Evolutionary conservation across 2,797 vertebrate genomes (phyloP), one percentile per base, ranked within the genome.

Genomic region (Pangasius mekongensis): DNA sequence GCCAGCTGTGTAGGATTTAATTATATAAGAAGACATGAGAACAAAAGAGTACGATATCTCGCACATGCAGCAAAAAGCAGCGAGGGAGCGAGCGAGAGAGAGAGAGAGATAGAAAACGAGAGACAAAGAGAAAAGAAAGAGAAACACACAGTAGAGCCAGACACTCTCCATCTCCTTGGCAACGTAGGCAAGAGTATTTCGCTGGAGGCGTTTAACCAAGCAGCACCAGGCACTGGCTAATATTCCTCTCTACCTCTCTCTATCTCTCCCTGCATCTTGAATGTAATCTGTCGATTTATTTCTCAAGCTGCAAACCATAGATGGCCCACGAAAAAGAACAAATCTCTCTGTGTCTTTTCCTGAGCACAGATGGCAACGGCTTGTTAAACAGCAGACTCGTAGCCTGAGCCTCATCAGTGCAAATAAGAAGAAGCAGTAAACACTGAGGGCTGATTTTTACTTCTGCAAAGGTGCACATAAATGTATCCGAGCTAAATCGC

Each of bases 111-210:
- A 71, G 27, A 14, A n/a, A n/a, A 14, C 13, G 87, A 77, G 43
- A 80, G 22, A 82, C 54, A 60, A 27, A 11, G 33, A 56, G 49
- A 14, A n/a, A 20, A 88, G 49, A 86, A 43, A 84, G 20, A 56
- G 43, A 56, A 52, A 88, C 13, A 80, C 36, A 69, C 69, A 74
- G 85, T 73, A 83, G 47, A 82, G 90, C 83, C 58, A 87, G 86
- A 85, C 86, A 82, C 33, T 22, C 52, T 84, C 49, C 39, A 90
- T 92, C 88, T 89, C 91, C 91, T 85, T 90, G 89, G 85, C 89
- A 91, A 92, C 91, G 84, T 83, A 58, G 89, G 80, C 83, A 87
- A 86, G 87, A 80, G 76, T 82, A 82, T 86, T 88, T 67, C 52
- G 22, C 86, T 86, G 84, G 84, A 90, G 77, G 91, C 78, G 76